These are phyloP conservation scores for Gymnothorax javanicus DNA, from an alignment of 2,797 vertebrate genomes.

Conservation along the genomic window DNA sequence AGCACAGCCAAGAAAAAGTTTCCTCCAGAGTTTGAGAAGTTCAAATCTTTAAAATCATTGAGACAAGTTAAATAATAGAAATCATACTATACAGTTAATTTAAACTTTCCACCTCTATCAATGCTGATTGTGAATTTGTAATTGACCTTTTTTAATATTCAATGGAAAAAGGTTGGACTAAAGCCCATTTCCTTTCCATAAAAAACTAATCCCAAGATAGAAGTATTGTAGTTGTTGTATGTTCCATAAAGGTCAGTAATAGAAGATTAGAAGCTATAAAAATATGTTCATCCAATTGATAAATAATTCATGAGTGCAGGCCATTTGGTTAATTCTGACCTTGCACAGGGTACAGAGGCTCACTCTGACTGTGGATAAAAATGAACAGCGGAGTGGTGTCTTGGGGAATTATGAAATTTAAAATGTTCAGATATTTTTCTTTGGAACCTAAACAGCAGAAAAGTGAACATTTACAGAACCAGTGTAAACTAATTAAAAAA, in stretches of 20 bases:
- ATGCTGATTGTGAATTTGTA: slow-evolving; percentile 24
- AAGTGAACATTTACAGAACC: neutral
- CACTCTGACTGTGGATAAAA: neutral
- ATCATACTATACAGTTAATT: slow-evolving; percentile 10
- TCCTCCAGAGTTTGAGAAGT: slow-evolving; percentile 13
- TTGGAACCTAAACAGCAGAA: neutral
- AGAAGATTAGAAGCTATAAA: neutral
- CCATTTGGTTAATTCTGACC: slow-evolving; percentile 2
- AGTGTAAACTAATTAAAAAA: neutral
- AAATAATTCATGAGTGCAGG: neutral
- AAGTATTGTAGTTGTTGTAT: neutral
- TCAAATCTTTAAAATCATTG: slow-evolving; percentile 5
- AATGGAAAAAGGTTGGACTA: neutral
- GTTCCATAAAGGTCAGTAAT: neutral
- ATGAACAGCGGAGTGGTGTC: neutral
- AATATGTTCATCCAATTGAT: neutral
- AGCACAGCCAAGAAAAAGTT: slow-evolving; percentile 20
- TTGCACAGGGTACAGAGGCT: neutral
- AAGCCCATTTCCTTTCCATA: slow-evolving; percentile 2
- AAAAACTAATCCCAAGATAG: neutral
- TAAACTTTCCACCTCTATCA: slow-evolving; percentile 18
- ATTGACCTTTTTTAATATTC: slow-evolving; percentile 14
- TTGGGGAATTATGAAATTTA: neutral
- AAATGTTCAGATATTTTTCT: neutral
- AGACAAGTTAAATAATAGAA: slow-evolving; percentile 7